Percentiles rank a stretch among this genome's conserved stretches.
phyloP scores from a whole-genome alignment of 2,113 vertebrate species.

The Syngnathus typhle region DNA sequence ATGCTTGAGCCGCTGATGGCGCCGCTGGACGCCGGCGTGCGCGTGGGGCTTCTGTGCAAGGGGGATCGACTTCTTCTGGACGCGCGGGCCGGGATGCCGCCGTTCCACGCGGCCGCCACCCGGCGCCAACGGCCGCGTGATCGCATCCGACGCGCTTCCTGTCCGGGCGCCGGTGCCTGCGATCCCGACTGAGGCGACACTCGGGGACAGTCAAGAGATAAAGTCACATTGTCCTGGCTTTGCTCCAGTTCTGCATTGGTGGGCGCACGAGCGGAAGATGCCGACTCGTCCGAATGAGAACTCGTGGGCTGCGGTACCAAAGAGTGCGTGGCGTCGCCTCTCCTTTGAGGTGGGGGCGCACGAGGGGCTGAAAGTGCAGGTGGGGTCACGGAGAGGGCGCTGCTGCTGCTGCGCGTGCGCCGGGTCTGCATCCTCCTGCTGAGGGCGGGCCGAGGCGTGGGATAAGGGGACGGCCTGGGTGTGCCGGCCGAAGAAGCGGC shows the following conservation, averaged over 20 bases:
- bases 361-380: slow-evolving; percentile 52
- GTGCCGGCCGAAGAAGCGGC: slow-evolving; percentile 39
- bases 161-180: slow-evolving; percentile 36
- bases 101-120: slow-evolving; percentile 56
- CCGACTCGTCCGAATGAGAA: slow-evolving; percentile 34
- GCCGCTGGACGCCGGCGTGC: slow-evolving; percentile 34
- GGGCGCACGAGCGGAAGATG: slow-evolving; percentile 45
- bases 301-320: slow-evolving; percentile 38
- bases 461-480: slow-evolving; percentile 53
- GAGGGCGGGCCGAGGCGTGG: slow-evolving; percentile 56
- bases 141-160: slow-evolving; percentile 76
- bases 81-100: slow-evolving; percentile 70
- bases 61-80: slow-evolving; percentile 84
- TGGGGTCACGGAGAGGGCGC: slow-evolving; percentile 44
- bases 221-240: slow-evolving; percentile 46
- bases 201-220: slow-evolving; percentile 57
- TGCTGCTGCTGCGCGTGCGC: slow-evolving; percentile 70
- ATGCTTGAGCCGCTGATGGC: slow-evolving; percentile 24
- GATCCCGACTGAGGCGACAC: slow-evolving; percentile 43
- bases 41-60: slow-evolving; percentile 61
- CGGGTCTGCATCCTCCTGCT: slow-evolving; percentile 68
- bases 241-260: slow-evolving; percentile 56
- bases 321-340: slow-evolving; percentile 56
- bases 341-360: slow-evolving; percentile 42
- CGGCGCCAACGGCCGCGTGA: slow-evolving; percentile 77